Percentiles rank a stretch among this genome's conserved stretches.
phyloP scores from a whole-genome alignment of 2,888 invertebrate species.

The Rhogogaster chlorosoma region DNA sequence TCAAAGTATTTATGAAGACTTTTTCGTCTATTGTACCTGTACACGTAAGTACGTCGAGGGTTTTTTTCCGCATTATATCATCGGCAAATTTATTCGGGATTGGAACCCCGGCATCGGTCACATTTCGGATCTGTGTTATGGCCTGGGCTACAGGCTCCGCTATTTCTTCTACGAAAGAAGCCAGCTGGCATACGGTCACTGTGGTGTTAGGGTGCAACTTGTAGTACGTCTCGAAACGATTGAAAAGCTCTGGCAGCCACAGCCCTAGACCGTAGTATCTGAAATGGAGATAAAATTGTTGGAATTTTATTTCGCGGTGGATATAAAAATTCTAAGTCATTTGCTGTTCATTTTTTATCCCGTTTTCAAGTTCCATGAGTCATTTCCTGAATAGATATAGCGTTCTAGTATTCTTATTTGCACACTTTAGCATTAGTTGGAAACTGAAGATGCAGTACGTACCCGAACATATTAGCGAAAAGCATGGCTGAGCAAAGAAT shows the following conservation, averaged over 20 bases:
- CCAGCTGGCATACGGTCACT: constrained; percentile 78
- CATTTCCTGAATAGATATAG: no score
- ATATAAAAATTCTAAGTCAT: neutral
- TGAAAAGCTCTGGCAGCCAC: constrained; percentile 89
- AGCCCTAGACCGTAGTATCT: constrained; percentile 86
- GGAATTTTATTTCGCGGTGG: neutral
- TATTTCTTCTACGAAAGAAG: constrained; percentile 64
- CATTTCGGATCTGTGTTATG: constrained; percentile 21
- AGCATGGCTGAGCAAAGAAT: constrained; percentile 82
- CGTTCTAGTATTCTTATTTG: no score
- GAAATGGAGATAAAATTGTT: constrained; percentile 56
- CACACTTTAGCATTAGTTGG: neutral
- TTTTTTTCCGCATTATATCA: constrained; percentile 25
- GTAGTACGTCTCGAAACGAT: constrained; percentile 79
- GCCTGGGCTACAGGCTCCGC: constrained; percentile 3
- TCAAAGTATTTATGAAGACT: constrained; percentile 84
- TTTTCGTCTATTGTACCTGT: constrained; percentile 80
- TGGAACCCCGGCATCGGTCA: constrained; percentile 34
- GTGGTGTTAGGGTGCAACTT: constrained; percentile 78
- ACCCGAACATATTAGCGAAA: constrained; percentile 86
- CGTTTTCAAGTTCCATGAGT: no score
- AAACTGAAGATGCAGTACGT: constrained; percentile 55
- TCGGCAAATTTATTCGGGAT: neutral
- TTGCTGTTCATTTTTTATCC: neutral
- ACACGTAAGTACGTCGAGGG: constrained; percentile 73